These are phyloP conservation scores for Hypsopygia costalis DNA, from an alignment of 2,888 invertebrate genomes.

Conservation along the genomic window DNA sequence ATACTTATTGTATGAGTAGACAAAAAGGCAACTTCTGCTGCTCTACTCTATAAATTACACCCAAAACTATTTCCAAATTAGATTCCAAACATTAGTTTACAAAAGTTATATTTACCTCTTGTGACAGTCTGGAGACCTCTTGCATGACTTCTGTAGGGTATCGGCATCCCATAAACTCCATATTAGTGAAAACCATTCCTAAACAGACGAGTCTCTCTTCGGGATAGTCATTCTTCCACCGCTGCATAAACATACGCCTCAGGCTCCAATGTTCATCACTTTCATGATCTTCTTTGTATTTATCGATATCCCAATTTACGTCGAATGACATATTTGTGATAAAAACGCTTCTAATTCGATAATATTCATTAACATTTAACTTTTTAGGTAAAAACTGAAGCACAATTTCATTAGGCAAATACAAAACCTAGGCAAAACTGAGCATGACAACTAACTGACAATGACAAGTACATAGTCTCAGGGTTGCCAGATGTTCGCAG, in stretches of 20 bases:
- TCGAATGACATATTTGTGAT: conserved; percentile 35
- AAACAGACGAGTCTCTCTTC: conserved; percentile 82
- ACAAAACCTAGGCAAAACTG: too few species aligned
- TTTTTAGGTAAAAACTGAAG: too few species aligned
- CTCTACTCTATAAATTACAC: too few species aligned
- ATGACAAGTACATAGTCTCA: too few species aligned
- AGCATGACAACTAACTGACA: too few species aligned
- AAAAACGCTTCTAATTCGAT: conserved; percentile 17
- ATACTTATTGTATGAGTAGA: too few species aligned
- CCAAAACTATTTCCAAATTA: too few species aligned
- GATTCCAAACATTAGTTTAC: too few species aligned
- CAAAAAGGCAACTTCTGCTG: too few species aligned
- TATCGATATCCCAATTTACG: conserved; percentile 85
- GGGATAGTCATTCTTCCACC: conserved; percentile 84
- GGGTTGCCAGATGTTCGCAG: too few species aligned
- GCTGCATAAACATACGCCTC: conserved; percentile 87
- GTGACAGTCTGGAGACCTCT: conserved; percentile 69
- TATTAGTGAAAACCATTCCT: conserved; percentile 82
- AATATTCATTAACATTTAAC: not conserved
- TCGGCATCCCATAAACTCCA: conserved; percentile 82
- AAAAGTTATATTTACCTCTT: conserved; percentile 65
- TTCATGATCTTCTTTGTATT: conserved; percentile 89
- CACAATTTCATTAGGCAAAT: too few species aligned
- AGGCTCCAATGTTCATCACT: conserved; percentile 95
- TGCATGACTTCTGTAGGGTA: conserved; percentile 81